Conservation (phyloP, 2,797 vertebrate genomes). For the Aplochiton taeniatus region DNA sequence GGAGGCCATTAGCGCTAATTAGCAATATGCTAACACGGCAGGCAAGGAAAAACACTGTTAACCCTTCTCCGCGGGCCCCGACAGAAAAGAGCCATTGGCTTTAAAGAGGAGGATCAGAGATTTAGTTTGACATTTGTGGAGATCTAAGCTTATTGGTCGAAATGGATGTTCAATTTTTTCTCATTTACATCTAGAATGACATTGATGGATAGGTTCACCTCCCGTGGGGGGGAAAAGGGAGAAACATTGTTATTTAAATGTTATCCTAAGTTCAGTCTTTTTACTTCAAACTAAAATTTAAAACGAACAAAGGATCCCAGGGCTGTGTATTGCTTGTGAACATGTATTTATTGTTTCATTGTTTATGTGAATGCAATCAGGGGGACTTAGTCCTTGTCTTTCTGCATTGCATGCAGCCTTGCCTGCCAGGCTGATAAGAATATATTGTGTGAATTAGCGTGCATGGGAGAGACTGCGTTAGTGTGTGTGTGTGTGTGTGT, state of each 20-base stretch:
- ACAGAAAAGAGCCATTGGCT: background rate
- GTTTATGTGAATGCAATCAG: conserved; percentile 4
- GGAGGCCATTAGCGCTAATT: conserved; percentile 68
- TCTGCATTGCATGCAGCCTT: conserved; percentile 54
- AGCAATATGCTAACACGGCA: conserved; percentile 62
- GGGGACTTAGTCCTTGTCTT: conserved; percentile 14
- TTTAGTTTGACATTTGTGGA: conserved; percentile 7
- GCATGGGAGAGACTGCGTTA: too few species aligned
- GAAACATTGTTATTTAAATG: too few species aligned
- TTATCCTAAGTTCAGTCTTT: too few species aligned
- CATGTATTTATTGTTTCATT: background rate
- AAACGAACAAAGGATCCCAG: too few species aligned
- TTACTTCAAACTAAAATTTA: too few species aligned
- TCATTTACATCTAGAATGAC: too few species aligned
- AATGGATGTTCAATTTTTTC: too few species aligned
- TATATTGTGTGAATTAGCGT: background rate
- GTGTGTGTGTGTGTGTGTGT: conserved; percentile 4
- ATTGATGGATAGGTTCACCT: too few species aligned
- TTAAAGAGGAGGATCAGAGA: conserved; percentile 25
- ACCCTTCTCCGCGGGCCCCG: background rate
- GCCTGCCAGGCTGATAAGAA: conserved; percentile 18
- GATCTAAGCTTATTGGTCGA: background rate
- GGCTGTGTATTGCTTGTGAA: too few species aligned
- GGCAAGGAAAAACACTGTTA: conserved; percentile 47
- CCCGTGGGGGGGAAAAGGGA: too few species aligned